Evolutionary conservation across 1,140 invertebrate species (phyloP).

Genomic region (Lordiphosa collinella): DNA sequence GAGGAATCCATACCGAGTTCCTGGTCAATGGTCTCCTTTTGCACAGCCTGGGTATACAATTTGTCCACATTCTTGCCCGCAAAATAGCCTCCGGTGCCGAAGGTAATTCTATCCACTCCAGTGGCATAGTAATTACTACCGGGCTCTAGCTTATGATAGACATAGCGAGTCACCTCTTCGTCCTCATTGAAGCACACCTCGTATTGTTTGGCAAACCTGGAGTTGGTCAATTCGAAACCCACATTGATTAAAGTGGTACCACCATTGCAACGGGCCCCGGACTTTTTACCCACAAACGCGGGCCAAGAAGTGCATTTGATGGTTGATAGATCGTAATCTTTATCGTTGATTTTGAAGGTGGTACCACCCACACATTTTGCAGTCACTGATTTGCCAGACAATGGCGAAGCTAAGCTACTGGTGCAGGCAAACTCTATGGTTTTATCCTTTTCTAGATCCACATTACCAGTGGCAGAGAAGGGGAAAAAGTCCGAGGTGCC

Average conservation of each 20-base stretch:
- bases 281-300: slow-evolving; percentile 62
- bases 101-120: slow-evolving; percentile 65
- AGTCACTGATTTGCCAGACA: slow-evolving; percentile 53
- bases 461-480: slow-evolving; percentile 40
- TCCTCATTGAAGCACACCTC: slow-evolving; percentile 79
- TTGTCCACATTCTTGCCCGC: slow-evolving; percentile 60
- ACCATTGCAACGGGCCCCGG: slow-evolving; percentile 57
- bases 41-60: slow-evolving; percentile 61
- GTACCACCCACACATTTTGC: slow-evolving; percentile 56
- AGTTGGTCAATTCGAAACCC: slow-evolving; percentile 40
- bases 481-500: slow-evolving; percentile 51
- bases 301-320: slow-evolving; percentile 61
- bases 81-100: slow-evolving; percentile 63
- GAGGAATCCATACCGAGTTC: slow-evolving; percentile 53
- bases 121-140: slow-evolving; percentile 61
- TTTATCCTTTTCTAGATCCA: slow-evolving; percentile 47
- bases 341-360: slow-evolving; percentile 46
- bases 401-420: slow-evolving; percentile 51
- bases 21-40: slow-evolving; percentile 58
- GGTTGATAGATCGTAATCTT: slow-evolving; percentile 45
- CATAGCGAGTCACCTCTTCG: slow-evolving; percentile 71
- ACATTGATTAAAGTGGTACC: slow-evolving; percentile 61
- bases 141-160: slow-evolving; percentile 59
- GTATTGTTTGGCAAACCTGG: slow-evolving; percentile 69
- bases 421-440: slow-evolving; percentile 61